These are phyloP conservation scores for Poecilia picta DNA, from an alignment of 2,797 vertebrate species.

Conservation along the genomic window DNA sequence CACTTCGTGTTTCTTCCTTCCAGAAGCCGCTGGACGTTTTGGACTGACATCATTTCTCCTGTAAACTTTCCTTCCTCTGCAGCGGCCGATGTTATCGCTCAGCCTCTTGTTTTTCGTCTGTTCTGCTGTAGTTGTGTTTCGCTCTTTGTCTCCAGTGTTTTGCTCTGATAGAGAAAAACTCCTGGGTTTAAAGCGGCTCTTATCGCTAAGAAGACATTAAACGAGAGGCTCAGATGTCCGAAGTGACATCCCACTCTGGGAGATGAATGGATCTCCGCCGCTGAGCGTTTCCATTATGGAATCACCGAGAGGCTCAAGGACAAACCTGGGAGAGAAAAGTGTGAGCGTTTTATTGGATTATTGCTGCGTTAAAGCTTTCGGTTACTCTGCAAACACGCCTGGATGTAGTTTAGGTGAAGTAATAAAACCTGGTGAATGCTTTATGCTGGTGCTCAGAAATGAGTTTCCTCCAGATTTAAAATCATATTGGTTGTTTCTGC, in stretches of 20 bases:
- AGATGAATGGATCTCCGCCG: slow-evolving; percentile 55
- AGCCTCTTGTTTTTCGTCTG: slow-evolving; percentile 1
- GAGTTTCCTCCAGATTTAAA: neutral
- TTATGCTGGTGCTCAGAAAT: neutral
- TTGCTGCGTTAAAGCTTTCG: slow-evolving; percentile 1
- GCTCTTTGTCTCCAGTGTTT: slow-evolving; percentile 6
- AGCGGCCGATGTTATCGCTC: slow-evolving; percentile 16
- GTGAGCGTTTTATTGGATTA: slow-evolving; percentile 18
- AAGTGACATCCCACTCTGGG: slow-evolving; percentile 31
- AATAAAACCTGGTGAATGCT: neutral
- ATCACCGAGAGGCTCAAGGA: slow-evolving; percentile 44
- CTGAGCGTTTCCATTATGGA: slow-evolving; percentile 15
- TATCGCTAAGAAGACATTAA: slow-evolving; percentile 38
- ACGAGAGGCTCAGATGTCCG: slow-evolving; percentile 37
- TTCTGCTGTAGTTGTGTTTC: neutral
- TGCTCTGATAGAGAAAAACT: neutral
- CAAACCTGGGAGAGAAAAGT: slow-evolving; percentile 14
- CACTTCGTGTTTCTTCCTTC: neutral
- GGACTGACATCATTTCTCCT: too few species aligned
- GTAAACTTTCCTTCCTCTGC: too few species aligned
- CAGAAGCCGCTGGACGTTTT: neutral
- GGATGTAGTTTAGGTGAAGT: neutral
- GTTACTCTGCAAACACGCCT: neutral
- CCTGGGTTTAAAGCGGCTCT: slow-evolving; percentile 27
- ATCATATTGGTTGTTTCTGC: neutral